Evolutionary conservation across 2,888 invertebrate species (phyloP).

Genomic region (Eurytoma adleriae): DNA sequence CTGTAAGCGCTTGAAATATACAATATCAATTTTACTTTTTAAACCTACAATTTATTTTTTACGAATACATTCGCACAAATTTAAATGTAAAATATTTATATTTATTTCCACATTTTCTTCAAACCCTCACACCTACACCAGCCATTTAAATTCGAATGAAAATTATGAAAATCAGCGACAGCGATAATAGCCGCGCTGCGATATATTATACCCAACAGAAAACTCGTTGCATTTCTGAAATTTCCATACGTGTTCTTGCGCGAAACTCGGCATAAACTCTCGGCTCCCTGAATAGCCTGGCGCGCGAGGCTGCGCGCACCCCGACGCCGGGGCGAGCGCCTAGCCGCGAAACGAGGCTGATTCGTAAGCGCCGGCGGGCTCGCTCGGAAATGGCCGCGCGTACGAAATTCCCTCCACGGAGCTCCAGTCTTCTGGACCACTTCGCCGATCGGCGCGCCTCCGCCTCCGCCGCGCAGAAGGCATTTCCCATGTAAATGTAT

Average conservation of each 20-base stretch:
- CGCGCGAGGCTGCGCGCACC: background rate
- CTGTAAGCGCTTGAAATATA: too few species aligned
- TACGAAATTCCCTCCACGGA: constrained; percentile 63
- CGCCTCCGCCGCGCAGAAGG: constrained; percentile 22
- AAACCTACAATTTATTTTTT: too few species aligned
- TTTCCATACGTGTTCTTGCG: constrained; percentile 27
- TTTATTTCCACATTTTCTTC: too few species aligned
- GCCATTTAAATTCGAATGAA: too few species aligned
- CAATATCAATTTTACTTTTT: too few species aligned
- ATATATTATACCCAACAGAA: background rate
- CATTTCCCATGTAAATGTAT: constrained; percentile 74
- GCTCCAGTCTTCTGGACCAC: constrained; percentile 64
- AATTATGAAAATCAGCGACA: too few species aligned
- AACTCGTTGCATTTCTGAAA: background rate
- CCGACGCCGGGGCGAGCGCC: background rate
- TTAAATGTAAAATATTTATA: too few species aligned
- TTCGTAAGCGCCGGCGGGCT: constrained; percentile 5
- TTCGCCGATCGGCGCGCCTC: constrained; percentile 55
- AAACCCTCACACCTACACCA: too few species aligned
- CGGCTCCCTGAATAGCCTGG: constrained; percentile 36
- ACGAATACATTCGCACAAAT: too few species aligned
- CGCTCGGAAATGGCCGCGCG: constrained; percentile 59
- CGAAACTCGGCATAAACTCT: constrained; percentile 36
- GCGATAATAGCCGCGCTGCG: too few species aligned
- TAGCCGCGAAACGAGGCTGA: constrained; percentile 14